Evolutionary conservation across 2,888 invertebrate species (phyloP), one percentile per base, ranked within the genome.

Genomic region (Bursaphelenchus okinawaensis): DNA sequence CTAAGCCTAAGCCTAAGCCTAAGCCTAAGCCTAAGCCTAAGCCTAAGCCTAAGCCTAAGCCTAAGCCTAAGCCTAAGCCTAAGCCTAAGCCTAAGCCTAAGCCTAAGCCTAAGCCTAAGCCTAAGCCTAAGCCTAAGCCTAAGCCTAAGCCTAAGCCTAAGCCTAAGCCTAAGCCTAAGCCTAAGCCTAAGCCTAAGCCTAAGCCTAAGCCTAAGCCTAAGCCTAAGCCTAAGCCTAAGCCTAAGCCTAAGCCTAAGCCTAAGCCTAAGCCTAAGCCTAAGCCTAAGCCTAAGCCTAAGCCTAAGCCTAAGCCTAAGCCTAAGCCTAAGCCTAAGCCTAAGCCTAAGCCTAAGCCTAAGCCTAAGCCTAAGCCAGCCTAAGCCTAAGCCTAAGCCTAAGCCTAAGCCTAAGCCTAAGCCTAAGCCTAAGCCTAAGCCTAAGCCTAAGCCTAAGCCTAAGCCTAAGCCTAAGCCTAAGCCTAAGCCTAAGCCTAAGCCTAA

Each of bases 401-500:
- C 29, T 29, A 29, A 29, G 29, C 29, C 29, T 29, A 29, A 29
- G 29, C 29, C 29, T 29, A 29, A 29, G 29, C 29, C 29, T 29
- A 29, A 29, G 54, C 54, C 54, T 52, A 52, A 52, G 54, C 24
- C 62, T 66, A 59, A 63, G 68, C 51, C 67, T 62, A 62, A 68
- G 62, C 56, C 62, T 62, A 68, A 68, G 66, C 66, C 67, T 66
- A 66, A 68, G 67, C 68, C 64, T 68, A 68, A 66, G 67, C 66
- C 67, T 66, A 66, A 68, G 68, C 68, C 65, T 70, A 70, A 69
- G 69, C 62, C 62, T 69, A 69, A 68, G 69, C 62, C 63, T 63
- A 70, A 70, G 69, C 28, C 65, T 52, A 65, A 31, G n/a, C 63
- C 63, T 70, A 65, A 70, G 66, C 31, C 68, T 70, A 66, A 66